Conservation (phyloP, 2,888 invertebrate genomes). For the Dysmachus trigonus region DNA sequence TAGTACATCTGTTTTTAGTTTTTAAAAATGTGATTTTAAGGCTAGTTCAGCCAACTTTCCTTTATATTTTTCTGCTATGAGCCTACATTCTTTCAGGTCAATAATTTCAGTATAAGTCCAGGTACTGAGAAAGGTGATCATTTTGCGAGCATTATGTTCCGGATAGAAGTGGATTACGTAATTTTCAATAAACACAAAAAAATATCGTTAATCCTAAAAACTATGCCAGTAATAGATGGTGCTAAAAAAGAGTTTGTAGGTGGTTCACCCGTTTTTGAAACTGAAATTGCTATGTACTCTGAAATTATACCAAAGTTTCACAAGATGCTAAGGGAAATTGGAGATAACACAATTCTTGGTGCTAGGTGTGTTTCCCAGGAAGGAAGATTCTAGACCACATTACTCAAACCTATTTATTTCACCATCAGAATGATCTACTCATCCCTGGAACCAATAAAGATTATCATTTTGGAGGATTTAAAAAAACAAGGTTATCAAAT, state of each 20-base stretch:
- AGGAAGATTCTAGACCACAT: too few species aligned
- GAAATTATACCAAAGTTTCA: conserved; percentile 56
- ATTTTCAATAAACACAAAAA: background rate
- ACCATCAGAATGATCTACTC: conserved; percentile 47
- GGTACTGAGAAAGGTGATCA: conserved; percentile 53
- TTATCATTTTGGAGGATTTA: conserved; percentile 65
- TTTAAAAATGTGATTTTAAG: too few species aligned
- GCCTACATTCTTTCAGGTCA: conserved; percentile 29
- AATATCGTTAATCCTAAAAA: conserved; percentile 55
- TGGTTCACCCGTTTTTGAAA: conserved; percentile 53
- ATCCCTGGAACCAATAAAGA: conserved; percentile 44
- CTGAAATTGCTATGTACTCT: conserved; percentile 57
- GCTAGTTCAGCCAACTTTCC: too few species aligned
- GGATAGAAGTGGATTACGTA: conserved; percentile 48
- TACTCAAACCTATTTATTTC: too few species aligned
- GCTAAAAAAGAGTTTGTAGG: conserved; percentile 54
- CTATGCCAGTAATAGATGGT: conserved; percentile 55
- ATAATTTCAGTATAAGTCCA: conserved; percentile 47
- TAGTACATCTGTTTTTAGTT: too few species aligned
- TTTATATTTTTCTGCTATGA: background rate
- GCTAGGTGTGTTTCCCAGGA: conserved; percentile 49
- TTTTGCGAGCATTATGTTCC: conserved; percentile 54
- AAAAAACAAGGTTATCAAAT: conserved; percentile 59
- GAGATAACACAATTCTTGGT: conserved; percentile 52
- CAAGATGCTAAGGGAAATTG: conserved; percentile 52